Percentiles rank a stretch among this genome's conserved stretches.
Conservation (phyloP, 2,888 invertebrate genomes). For the Gnatocerus cornutus region DNA sequence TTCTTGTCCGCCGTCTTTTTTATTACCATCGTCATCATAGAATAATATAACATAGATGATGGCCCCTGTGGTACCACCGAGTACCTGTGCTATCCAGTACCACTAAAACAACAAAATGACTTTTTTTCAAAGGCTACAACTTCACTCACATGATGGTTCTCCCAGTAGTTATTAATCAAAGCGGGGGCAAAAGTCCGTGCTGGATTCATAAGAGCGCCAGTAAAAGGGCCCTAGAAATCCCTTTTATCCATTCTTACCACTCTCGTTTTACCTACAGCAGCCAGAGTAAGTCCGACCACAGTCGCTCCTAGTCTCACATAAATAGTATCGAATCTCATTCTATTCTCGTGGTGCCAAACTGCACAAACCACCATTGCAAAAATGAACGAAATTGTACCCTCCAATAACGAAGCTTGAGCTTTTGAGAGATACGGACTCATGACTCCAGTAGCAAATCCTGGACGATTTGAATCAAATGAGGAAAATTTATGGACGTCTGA, state of each 20-base stretch:
- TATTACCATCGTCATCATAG: neutral
- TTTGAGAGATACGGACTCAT: neutral
- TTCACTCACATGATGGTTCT: conserved; percentile 74
- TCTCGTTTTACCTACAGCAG: neutral
- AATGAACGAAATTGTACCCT: conserved; percentile 77
- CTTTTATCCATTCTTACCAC: neutral
- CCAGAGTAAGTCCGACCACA: neutral
- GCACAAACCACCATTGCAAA: conserved; percentile 80
- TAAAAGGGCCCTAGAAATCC: conserved; percentile 71
- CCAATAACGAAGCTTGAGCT: conserved; percentile 76
- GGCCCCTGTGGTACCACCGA: neutral
- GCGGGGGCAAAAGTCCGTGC: conserved; percentile 82
- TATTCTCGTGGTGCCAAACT: conserved; percentile 82
- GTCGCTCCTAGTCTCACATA: conserved; percentile 61
- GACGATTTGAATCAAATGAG: too few relatives aligned
- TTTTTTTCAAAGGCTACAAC: too few relatives aligned
- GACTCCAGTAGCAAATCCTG: too few relatives aligned
- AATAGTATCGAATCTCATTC: conserved; percentile 77
- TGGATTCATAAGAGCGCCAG: conserved; percentile 82
- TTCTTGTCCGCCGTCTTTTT: neutral
- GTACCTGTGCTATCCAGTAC: neutral
- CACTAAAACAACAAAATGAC: neutral
- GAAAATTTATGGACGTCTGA: too few relatives aligned
- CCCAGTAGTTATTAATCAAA: conserved; percentile 79
- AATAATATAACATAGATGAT: conserved; percentile 1